Percentiles rank a stretch among this genome's conserved stretches.
Evolutionary conservation across 2,113 vertebrate genomes (phyloP).

Genomic region (Tetrao urogallus): DNA sequence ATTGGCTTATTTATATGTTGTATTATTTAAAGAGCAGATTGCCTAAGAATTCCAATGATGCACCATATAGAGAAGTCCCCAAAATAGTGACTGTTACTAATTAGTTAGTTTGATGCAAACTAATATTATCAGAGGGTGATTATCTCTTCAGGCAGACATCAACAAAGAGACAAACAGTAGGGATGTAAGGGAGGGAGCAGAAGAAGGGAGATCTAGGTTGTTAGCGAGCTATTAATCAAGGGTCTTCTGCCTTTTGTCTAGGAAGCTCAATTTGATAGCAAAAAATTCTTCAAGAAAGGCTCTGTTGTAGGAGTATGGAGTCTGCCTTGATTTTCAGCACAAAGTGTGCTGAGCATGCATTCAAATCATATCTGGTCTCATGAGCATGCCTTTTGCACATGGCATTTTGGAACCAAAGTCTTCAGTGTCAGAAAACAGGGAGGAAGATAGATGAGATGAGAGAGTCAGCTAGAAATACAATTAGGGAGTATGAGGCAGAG

Average conservation of each 20-base stretch:
- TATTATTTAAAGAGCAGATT: background rate
- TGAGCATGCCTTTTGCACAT: accelerated
- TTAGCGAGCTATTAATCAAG: background rate
- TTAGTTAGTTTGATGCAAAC: background rate
- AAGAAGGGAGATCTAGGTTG: background rate
- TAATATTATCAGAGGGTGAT: background rate
- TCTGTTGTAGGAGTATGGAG: background rate
- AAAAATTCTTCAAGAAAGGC: background rate
- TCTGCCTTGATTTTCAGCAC: background rate
- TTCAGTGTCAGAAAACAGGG: background rate
- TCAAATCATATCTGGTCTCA: background rate
- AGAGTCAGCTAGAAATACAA: constrained; percentile 11
- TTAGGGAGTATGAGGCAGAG: constrained; percentile 14
- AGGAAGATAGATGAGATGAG: background rate
- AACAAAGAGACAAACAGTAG: background rate
- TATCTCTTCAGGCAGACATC: background rate
- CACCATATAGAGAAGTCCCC: background rate
- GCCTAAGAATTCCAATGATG: background rate
- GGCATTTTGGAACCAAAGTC: background rate
- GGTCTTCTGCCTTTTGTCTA: background rate
- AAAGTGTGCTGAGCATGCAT: background rate
- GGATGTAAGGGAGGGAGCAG: background rate
- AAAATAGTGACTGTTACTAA: background rate
- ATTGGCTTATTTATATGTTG: background rate
- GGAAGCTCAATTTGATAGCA: background rate